phyloP scores from a whole-genome alignment of 2,888 invertebrate species.

The Amphipyra berbera region DNA sequence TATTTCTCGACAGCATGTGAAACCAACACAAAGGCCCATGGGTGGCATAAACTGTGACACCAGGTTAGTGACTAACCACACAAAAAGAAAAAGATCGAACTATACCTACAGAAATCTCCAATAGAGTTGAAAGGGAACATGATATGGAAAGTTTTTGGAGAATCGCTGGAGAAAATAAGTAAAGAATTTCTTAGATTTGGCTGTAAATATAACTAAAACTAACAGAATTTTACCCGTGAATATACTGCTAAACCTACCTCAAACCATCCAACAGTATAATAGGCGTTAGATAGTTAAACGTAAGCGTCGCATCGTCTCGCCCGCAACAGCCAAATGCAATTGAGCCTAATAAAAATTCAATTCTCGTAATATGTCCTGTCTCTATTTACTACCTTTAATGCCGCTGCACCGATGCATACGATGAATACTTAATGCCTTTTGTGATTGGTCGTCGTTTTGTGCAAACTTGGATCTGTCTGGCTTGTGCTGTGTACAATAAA shows the following conservation, averaged over 20 bases:
- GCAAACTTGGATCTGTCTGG: constrained; percentile 63
- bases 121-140: no score
- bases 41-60: no score
- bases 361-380: constrained; percentile 77
- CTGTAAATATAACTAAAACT: neutral
- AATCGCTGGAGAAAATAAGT: no score
- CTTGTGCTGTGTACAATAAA: constrained; percentile 48
- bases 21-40: no score
- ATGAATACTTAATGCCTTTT: constrained; percentile 82
- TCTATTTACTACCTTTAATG: constrained; percentile 79
- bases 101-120: no score
- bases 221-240: neutral
- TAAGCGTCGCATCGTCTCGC: constrained; percentile 31
- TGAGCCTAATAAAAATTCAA: constrained; percentile 83
- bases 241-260: neutral
- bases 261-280: neutral
- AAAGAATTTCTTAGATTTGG: no score
- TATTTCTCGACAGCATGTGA: no score
- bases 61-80: no score
- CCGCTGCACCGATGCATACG: constrained; percentile 75
- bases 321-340: constrained; percentile 67
- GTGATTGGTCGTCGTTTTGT: constrained; percentile 71
- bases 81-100: no score
- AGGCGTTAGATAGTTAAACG: constrained; percentile 44
- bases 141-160: no score